These are phyloP conservation scores for Myiotriccus ornatus DNA, from an alignment of 2,797 vertebrate species.

Conservation along the genomic window DNA sequence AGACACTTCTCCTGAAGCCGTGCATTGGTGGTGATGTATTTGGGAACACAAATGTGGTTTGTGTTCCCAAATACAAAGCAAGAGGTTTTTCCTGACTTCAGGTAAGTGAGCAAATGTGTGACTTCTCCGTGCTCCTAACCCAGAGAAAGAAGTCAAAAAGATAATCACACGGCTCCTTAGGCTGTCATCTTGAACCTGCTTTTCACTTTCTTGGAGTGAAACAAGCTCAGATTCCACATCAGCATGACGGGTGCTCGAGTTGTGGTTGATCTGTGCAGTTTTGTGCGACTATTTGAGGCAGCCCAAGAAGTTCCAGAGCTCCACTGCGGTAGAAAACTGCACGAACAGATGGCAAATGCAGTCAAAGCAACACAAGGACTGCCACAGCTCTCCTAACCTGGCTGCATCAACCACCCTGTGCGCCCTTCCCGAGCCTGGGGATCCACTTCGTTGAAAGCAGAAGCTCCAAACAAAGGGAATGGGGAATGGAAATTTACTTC, in stretches of 20 bases:
- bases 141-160: background rate
- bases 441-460: background rate
- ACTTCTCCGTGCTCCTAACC: background rate
- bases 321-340: background rate
- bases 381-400: background rate
- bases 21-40: accelerated
- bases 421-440: background rate
- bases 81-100: background rate
- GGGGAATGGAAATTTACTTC: slow-evolving; percentile 38
- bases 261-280: background rate
- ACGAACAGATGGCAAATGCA: background rate
- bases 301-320: background rate
- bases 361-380: background rate
- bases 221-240: background rate
- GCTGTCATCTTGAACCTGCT: background rate
- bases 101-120: background rate
- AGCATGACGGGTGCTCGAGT: accelerated
- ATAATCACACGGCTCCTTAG: accelerated
- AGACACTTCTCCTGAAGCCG: background rate
- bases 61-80: background rate
- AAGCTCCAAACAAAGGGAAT: background rate
- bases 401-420: background rate
- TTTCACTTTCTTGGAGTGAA: background rate
- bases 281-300: background rate
- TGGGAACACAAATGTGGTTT: background rate